Evolutionary conservation across 2,888 invertebrate species (phyloP).

Genomic region (Zaprionus lineosus): DNA sequence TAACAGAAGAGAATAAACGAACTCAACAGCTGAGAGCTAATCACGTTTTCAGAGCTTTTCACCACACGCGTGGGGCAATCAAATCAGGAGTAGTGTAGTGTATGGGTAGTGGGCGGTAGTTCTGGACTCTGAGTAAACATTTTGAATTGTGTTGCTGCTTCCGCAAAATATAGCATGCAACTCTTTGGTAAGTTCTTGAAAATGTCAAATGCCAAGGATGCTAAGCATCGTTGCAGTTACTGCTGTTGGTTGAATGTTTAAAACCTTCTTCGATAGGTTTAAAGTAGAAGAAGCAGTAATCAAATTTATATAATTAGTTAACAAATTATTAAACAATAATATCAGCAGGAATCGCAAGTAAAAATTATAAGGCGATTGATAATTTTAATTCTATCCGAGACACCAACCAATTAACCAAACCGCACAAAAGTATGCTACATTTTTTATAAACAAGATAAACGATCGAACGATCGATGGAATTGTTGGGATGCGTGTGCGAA

Average conservation of each 20-base stretch:
- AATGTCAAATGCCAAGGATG: constrained; percentile 75
- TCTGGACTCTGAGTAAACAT: constrained; percentile 49
- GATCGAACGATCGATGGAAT: constrained; percentile 42
- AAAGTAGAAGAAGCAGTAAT: not conserved
- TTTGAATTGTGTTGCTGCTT: constrained; percentile 29
- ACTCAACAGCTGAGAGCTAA: constrained; percentile 12
- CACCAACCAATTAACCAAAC: not conserved
- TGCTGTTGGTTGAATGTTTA: no score
- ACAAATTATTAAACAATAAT: no score
- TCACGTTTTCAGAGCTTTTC: constrained; percentile 59
- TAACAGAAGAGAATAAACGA: constrained; percentile 21
- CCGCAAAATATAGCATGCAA: constrained; percentile 27
- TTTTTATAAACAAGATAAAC: constrained; percentile 10
- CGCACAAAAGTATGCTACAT: constrained; percentile 43
- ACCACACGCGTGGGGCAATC: constrained; percentile 46
- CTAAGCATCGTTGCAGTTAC: not conserved
- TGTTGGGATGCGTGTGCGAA: constrained; percentile 22
- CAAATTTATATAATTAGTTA: constrained; percentile 1
- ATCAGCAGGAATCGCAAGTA: no score
- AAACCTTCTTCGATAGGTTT: no score
- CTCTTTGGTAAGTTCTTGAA: constrained; percentile 32
- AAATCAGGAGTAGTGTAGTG: no score
- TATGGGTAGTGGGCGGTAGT: no score
- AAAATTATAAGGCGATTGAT: no score
- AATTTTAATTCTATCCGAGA: no score